Evolutionary conservation across 1,140 invertebrate genomes (phyloP).

Genomic region (Belonocnema kinseyi): DNA sequence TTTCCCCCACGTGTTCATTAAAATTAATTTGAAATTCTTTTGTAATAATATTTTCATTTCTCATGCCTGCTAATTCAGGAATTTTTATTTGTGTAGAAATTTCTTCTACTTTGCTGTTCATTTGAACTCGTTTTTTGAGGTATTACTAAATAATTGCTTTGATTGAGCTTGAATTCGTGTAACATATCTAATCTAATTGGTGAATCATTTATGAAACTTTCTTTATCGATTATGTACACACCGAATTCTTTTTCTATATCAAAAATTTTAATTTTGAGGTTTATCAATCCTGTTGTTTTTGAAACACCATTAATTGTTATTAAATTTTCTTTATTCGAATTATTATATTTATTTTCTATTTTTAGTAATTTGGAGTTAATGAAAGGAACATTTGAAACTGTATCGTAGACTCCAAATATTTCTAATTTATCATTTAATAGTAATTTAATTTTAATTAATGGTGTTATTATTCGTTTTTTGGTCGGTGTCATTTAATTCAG

Average conservation of each 20-base stretch:
- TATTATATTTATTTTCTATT: slow-evolving; percentile 42
- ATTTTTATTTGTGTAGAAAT: too few relatives aligned
- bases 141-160: too few relatives aligned
- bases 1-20: slow-evolving; percentile 39
- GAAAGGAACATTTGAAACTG: slow-evolving; percentile 55
- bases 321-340: slow-evolving; percentile 29
- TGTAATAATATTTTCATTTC: too few relatives aligned
- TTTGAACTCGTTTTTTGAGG: too few relatives aligned
- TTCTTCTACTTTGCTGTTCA: too few relatives aligned
- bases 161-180: slow-evolving; percentile 41
- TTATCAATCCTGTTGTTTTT: slow-evolving; percentile 33
- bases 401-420: slow-evolving; percentile 41
- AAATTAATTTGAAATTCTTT: slow-evolving; percentile 40
- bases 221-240: slow-evolving; percentile 39
- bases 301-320: slow-evolving; percentile 43
- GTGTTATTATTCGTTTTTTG: slow-evolving; percentile 48
- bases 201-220: slow-evolving; percentile 41
- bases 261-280: slow-evolving; percentile 45
- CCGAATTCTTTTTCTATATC: slow-evolving; percentile 40
- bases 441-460: slow-evolving; percentile 44
- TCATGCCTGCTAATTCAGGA: too few relatives aligned
- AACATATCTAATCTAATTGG: slow-evolving; percentile 41
- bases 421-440: slow-evolving; percentile 36
- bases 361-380: slow-evolving; percentile 57
- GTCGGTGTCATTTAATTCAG: slow-evolving; percentile 34